Evolutionary conservation across 1,140 invertebrate species (phyloP), one percentile per base, ranked within the genome.

Genomic region (Drosophila lacertosa): DNA sequence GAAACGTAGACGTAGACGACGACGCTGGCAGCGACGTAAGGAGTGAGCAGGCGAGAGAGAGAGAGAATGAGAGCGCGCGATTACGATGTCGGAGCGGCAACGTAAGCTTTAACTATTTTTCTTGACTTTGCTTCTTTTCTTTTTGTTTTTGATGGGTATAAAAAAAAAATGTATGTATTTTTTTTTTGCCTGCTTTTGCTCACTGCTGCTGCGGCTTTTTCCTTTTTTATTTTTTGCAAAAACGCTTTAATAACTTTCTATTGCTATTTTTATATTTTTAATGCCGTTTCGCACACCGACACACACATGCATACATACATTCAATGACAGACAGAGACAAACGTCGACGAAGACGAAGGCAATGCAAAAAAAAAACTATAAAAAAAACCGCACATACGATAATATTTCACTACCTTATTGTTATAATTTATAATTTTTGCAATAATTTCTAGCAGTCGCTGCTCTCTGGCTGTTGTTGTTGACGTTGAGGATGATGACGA

Each of bases 201-300:
- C 39, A 44, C 29, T 60, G 74, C 69, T 72, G 59, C 55, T 22
- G 51, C 35, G 35, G 51, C 35, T 40, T 77, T 76, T 68, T 71
- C 20, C 53, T 32, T 62, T 54, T 71, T 66, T 64, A 40, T 44
- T 67, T 63, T 77, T 81, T 63, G 77, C 40, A 66, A 77, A 74
- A 83, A 44, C 47, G 69, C 59, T 82, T 86, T 78, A 88, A 88
- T 82, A 86, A 86, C 82, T 86, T 86, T 86, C 82, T 88, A 86
- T 88, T 82, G 82, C 77, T 86, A 88, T 88, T 88, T 86, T 65
- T 86, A 88, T 77, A 82, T 72, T 72, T 29, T 54, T 40, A 63
- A 58, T 69, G 50, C 24, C 48, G 24, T 33, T 66, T 67, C 37
- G 37, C 26, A 59, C 22, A 59, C 55, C 32, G n/a, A 51, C 16